Base-by-base conservation (phyloP, 1,140 invertebrate species). In the Drosophila mayri region DNA sequence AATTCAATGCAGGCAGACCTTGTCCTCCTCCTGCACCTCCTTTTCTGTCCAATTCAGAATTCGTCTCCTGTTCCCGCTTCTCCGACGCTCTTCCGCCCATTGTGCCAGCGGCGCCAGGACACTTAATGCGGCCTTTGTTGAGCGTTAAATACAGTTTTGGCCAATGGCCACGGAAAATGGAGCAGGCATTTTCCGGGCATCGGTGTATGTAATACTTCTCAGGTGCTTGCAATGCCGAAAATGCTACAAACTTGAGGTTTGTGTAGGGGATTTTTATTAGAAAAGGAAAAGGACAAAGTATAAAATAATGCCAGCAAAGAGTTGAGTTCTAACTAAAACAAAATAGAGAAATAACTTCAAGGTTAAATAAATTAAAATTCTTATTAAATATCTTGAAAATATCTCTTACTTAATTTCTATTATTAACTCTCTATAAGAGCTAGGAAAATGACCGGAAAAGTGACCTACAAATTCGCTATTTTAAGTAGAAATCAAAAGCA, bases 1-100 rank as follows among this genome's bases (percentile, higher is more conserved):
- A 86, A 82, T 86, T 86, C 76, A 83, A 86, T 86, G 83, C 83
- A 59, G 79, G 70, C 79, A 76, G 54, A 37, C 52, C 30, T 20
- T 22, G 28, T 37, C 12, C 55, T 10, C 11, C 59, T 14, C 11
- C 30, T 32, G 5, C 14, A 18, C 7, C 46, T 10, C 67, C 62
- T 46, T 22, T 22, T 38, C 43, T 12, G 58, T 18, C 32, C 54
- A 20, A 25, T 41, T 41, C 54, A 40, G 20, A 16, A 41, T 4
- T 41, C 54, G 12, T 57, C 54, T 57, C 32, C 22, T 60, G 58
- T 20, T 47, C 41, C 16, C 28, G 62, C 18, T 62, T 14, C 46
- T 11, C 16, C 60, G 28, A 28, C 35, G 22, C 37, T 70, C 47
- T 28, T 61, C 35, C 25, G 18, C 7, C 67, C 46, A 46, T 74